Conservation (phyloP, 2,888 invertebrate species). For the Polyploca ridens region DNA sequence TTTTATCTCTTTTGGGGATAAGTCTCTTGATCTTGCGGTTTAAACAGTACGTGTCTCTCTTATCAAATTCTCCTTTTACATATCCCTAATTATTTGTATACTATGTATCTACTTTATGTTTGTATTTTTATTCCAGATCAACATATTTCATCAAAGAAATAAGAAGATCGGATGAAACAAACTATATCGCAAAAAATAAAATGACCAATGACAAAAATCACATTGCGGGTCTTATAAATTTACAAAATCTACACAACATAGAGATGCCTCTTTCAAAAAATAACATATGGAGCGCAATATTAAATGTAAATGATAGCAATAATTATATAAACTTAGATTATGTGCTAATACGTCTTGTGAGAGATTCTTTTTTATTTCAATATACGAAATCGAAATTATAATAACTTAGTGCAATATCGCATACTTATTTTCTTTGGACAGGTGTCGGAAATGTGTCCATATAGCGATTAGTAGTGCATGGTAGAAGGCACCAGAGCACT, state of each 20-base stretch:
- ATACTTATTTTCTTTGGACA: no score
- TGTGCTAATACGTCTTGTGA: conserved; percentile 32
- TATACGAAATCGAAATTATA: conserved; percentile 7
- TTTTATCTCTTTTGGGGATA: no score
- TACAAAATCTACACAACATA: conserved; percentile 27
- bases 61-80: no score
- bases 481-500: no score
- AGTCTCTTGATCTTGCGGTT: no score
- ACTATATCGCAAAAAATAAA: neutral
- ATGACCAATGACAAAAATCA: neutral
- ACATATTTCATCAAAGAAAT: conserved; percentile 13
- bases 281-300: conserved; percentile 15
- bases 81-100: no score
- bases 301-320: conserved; percentile 22
- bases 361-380: conserved; percentile 17
- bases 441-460: no score
- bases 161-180: conserved; percentile 7
- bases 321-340: conserved; percentile 33
- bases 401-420: neutral
- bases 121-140: conserved; percentile 22
- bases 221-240: neutral
- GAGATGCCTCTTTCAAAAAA: conserved; percentile 17
- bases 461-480: no score
- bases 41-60: no score
- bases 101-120: no score